Evolutionary conservation across 2,888 invertebrate genomes (phyloP), one percentile per base, ranked within the genome.

Genomic region (Lamellibrachia satsuma): DNA sequence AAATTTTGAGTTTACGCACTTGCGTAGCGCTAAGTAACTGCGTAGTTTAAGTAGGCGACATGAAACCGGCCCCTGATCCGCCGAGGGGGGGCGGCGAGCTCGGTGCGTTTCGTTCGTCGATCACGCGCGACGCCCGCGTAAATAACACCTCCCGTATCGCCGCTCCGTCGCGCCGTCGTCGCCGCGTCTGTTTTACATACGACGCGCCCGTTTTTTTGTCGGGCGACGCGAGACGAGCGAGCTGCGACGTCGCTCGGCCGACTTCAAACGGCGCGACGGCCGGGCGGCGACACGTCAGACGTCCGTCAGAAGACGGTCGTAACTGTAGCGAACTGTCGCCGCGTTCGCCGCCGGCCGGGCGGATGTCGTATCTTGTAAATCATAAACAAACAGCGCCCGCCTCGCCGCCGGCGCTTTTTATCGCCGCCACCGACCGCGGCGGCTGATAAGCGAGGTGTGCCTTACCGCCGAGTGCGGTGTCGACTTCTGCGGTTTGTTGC

Each of bases 361-460:
- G 75, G 75, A 75, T 75, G 75, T 75, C 75, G 75, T 75, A 75
- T 75, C 75, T 75, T 75, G 75, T 75, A 75, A 75, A 75, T 75
- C 75, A 75, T 75, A 75, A 75, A 75, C n/a, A 75, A 75, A 75
- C 22, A 75, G 75, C 15, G 22, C 75, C 75, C 75, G 75, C 75
- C 75, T 75, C 75, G 75, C 75, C 75, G 75, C 75, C 22, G 75
- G 75, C 75, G 75, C 75, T 75, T 75, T 75, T 75, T 75, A 75
- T 75, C 75, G 75, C 75, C 75, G 75, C 75, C 75, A 75, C 75
- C 75, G 75, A 75, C 75, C 75, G 75, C 75, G 75, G 75, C 75
- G 75, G 75, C 22, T 75, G 75, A 75, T 75, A 75, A 75, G 75
- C 75, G 75, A 75, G 75, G 75, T 75, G 75, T 75, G 75, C 75